Conservation (phyloP, 1,140 invertebrate genomes). For the Zaprionus tsacasi region DNA sequence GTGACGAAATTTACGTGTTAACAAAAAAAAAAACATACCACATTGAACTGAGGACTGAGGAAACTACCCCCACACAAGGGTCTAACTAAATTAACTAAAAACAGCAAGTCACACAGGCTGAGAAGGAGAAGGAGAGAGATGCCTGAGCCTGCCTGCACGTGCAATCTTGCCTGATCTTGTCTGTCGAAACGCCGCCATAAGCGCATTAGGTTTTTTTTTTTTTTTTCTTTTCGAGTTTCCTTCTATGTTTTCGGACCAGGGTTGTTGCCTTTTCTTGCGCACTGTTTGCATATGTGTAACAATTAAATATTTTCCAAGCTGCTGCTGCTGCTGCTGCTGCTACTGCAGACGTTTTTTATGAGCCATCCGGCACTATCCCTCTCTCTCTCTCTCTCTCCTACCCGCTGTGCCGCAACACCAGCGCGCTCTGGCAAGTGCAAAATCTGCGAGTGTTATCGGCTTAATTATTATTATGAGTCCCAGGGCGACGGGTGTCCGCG, state of each 20-base stretch:
- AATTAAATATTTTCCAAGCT: conserved; percentile 71
- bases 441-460: conserved; percentile 80
- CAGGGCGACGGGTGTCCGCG: conserved; percentile 62
- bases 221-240: not conserved
- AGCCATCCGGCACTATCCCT: conserved; percentile 39
- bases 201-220: conserved; percentile 69
- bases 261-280: conserved; percentile 55
- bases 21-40: conserved; percentile 17
- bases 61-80: conserved; percentile 60
- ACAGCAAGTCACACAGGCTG: conserved; percentile 56
- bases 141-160: conserved; percentile 75
- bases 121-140: not conserved
- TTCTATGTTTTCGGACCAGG: not conserved
- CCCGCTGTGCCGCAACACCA: conserved; percentile 21
- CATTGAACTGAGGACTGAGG: conserved; percentile 6
- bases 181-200: conserved; percentile 51
- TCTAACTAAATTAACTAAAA: conserved; percentile 69
- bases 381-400: not conserved
- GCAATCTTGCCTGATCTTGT: conserved; percentile 66
- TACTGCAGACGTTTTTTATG: conserved; percentile 74
- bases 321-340: too few species aligned
- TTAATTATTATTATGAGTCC: conserved; percentile 81
- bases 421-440: conserved; percentile 65
- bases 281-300: conserved; percentile 82
- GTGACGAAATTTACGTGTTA: conserved; percentile 41